These are phyloP conservation scores for Tragelaphus eurycerus DNA, from an alignment of 2,797 vertebrate genomes.

Conservation along the genomic window DNA sequence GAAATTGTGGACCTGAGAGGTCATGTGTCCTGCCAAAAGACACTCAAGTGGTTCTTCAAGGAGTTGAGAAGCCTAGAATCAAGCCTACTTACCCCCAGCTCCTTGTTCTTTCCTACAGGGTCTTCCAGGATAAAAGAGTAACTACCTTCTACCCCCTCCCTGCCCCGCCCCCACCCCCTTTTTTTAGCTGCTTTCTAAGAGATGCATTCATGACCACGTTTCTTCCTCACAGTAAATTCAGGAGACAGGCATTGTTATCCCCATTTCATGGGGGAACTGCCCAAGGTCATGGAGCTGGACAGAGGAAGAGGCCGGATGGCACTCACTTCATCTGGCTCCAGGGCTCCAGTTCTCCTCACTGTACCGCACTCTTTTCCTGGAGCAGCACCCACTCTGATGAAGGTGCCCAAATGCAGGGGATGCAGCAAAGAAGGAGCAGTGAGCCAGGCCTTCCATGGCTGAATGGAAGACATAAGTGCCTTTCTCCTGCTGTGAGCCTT, in stretches of 20 bases:
- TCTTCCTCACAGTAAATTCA: not conserved
- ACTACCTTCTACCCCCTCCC: not conserved
- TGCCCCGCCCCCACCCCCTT: accelerated
- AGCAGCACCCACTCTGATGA: not conserved
- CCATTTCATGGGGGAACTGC: not conserved
- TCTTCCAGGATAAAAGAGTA: not conserved
- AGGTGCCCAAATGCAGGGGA: not conserved
- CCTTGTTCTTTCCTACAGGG: not conserved
- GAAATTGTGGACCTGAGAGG: not conserved
- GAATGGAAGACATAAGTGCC: not conserved
- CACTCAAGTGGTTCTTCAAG: not conserved
- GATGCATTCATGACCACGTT: not conserved
- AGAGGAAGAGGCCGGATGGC: not conserved
- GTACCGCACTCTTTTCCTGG: not conserved
- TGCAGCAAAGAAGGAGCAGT: not conserved
- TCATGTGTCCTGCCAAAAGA: not conserved
- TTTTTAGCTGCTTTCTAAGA: not conserved
- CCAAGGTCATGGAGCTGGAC: not conserved
- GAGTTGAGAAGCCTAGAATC: not conserved
- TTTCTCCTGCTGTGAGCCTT: not conserved
- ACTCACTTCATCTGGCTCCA: no score
- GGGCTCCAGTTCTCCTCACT: not conserved
- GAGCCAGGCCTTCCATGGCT: not conserved
- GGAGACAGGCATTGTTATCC: not conserved
- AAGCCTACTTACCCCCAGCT: not conserved